phyloP scores from a whole-genome alignment of 2,113 vertebrate species.

The Anguilla japonica region DNA sequence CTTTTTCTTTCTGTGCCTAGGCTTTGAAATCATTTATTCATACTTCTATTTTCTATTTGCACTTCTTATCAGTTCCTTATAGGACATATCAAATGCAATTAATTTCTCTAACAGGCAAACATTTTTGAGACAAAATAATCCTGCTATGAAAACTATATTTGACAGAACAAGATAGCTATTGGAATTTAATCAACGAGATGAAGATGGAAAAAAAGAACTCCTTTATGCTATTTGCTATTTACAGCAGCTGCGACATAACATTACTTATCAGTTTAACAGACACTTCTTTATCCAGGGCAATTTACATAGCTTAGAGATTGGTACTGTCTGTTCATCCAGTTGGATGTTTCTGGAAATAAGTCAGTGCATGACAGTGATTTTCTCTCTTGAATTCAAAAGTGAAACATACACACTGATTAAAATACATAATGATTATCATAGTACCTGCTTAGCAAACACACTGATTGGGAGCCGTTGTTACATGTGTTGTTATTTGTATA shows the following conservation, averaged over 20 bases:
- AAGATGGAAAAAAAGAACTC: slow-evolving; percentile 5
- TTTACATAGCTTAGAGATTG: not conserved
- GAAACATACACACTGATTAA: not conserved
- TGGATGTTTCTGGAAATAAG: not conserved
- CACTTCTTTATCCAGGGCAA: not conserved
- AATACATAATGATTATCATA: no score
- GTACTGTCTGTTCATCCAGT: not conserved
- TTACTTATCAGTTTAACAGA: not conserved
- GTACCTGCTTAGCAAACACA: no score
- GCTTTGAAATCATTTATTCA: not conserved
- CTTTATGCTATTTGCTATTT: not conserved
- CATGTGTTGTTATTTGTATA: no score
- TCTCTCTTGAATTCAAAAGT: not conserved
- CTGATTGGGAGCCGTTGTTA: no score
- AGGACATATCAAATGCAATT: not conserved
- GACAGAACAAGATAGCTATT: slow-evolving; percentile 4
- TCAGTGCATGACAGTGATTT: not conserved
- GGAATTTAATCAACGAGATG: slow-evolving; percentile 14
- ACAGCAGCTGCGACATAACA: slow-evolving; percentile 14
- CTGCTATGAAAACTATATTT: not conserved
- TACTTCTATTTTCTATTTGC: not conserved
- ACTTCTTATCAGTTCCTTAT: slow-evolving; percentile 8
- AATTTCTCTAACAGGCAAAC: not conserved
- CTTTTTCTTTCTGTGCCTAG: not conserved
- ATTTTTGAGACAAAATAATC: not conserved